Conservation (phyloP, 2,888 invertebrate genomes). For the Balanococcus diminutus region DNA sequence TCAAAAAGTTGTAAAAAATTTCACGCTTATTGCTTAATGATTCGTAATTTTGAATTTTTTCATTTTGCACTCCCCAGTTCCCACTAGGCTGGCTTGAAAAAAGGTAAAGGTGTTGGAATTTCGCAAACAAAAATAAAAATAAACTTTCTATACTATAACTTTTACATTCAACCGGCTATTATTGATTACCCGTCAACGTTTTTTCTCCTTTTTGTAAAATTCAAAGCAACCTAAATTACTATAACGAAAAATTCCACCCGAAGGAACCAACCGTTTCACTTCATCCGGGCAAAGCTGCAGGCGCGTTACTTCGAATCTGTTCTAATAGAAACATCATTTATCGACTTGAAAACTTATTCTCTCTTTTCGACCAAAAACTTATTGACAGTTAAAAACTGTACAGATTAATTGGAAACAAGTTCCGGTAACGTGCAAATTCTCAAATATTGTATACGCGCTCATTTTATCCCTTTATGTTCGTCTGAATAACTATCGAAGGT, state of each 20-base stretch:
- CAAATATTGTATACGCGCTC: background rate
- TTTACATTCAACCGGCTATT: conserved; percentile 26
- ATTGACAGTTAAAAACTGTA: background rate
- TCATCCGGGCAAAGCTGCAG: background rate
- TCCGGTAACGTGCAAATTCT: background rate
- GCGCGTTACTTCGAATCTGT: background rate
- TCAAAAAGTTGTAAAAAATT: background rate
- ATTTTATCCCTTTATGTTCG: background rate
- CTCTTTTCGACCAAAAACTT: conserved; percentile 6
- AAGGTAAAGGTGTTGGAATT: background rate
- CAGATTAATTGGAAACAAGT: background rate
- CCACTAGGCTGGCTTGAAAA: background rate
- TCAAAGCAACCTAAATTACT: background rate
- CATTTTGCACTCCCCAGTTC: background rate
- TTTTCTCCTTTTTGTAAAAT: background rate
- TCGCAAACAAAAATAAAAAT: background rate
- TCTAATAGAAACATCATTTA: conserved; percentile 17
- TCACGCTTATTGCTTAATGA: conserved; percentile 20
- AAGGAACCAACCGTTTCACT: too few species aligned
- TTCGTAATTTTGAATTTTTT: background rate
- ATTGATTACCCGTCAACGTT: conserved; percentile 22
- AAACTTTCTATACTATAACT: background rate
- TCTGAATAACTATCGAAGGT: too few species aligned
- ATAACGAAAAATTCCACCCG: background rate
- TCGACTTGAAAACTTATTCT: conserved; percentile 30